A percentile compares a stretch with the other conserved stretches of the same genome.
Evolutionary conservation across 2,888 invertebrate genomes (phyloP).

Genomic region (Acrobasis repandana): DNA sequence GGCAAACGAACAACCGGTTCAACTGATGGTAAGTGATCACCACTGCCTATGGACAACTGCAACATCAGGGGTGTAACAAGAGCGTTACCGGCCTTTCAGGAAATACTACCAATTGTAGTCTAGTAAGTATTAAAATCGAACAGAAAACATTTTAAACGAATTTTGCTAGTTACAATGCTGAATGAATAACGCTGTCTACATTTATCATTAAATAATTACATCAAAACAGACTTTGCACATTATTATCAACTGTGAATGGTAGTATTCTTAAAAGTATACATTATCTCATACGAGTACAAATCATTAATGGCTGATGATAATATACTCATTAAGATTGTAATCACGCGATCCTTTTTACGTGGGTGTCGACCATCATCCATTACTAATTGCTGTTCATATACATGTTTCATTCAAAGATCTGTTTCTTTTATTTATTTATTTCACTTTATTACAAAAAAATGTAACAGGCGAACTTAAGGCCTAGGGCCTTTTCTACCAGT

Average conservation of each 20-base stretch:
- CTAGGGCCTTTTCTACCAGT: too few species aligned
- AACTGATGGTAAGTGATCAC: too few species aligned
- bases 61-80: too few species aligned
- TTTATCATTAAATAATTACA: neutral
- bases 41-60: too few species aligned
- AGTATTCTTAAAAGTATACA: neutral
- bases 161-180: neutral
- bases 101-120: too few species aligned
- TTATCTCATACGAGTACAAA: neutral
- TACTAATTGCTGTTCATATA: neutral
- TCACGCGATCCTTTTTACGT: constrained; percentile 2
- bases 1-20: too few species aligned
- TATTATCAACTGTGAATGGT: neutral
- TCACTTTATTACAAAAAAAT: too few species aligned
- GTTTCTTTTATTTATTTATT: too few species aligned
- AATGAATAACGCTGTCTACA: neutral
- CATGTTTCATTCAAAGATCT: neutral
- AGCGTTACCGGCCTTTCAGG: too few species aligned
- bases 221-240: neutral
- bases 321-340: constrained; percentile 12
- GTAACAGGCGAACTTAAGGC: too few species aligned
- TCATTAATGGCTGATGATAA: constrained; percentile 12
- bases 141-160: too few species aligned
- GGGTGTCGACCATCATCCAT: constrained; percentile 6
- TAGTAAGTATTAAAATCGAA: too few species aligned